phyloP scores from a whole-genome alignment of 2,797 vertebrate genomes.

The Poecilia velifera region DNA sequence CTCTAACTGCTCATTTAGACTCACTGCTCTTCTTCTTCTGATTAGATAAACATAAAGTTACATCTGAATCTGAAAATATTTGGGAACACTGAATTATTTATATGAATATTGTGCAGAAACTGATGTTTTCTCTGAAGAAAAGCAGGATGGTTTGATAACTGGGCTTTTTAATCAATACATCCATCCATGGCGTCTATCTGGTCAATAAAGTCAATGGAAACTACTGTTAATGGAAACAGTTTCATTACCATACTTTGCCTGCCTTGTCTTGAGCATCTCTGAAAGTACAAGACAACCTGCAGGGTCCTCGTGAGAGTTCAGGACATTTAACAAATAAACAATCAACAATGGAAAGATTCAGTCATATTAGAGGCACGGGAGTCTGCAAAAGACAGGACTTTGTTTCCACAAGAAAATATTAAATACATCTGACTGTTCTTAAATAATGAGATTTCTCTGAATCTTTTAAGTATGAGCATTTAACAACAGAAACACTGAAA shows the following conservation, averaged over 20 bases:
- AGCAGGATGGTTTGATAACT: background rate
- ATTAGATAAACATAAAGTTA: background rate
- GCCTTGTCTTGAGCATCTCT: slow-evolving; percentile 43
- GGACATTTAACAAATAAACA: slow-evolving; percentile 58
- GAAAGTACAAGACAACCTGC: slow-evolving; percentile 29
- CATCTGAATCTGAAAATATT: background rate
- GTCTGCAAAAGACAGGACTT: slow-evolving; percentile 8
- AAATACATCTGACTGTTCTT: background rate
- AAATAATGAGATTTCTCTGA: background rate
- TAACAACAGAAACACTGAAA: slow-evolving; percentile 18
- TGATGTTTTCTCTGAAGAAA: background rate
- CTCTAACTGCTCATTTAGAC: background rate
- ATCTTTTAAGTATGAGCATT: slow-evolving; percentile 2
- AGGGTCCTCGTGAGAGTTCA: slow-evolving; percentile 21
- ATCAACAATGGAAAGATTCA: slow-evolving; percentile 57
- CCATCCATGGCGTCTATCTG: background rate
- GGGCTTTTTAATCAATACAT: background rate
- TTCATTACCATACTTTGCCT: background rate
- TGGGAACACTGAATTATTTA: background rate
- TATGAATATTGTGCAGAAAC: background rate
- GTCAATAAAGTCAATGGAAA: background rate
- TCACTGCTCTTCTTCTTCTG: background rate
- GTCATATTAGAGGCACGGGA: slow-evolving; percentile 28
- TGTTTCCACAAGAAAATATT: slow-evolving; percentile 16
- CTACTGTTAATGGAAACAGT: background rate